Evolutionary conservation across 1,140 invertebrate species (phyloP).

Genomic region (Halictus rubicundus): DNA sequence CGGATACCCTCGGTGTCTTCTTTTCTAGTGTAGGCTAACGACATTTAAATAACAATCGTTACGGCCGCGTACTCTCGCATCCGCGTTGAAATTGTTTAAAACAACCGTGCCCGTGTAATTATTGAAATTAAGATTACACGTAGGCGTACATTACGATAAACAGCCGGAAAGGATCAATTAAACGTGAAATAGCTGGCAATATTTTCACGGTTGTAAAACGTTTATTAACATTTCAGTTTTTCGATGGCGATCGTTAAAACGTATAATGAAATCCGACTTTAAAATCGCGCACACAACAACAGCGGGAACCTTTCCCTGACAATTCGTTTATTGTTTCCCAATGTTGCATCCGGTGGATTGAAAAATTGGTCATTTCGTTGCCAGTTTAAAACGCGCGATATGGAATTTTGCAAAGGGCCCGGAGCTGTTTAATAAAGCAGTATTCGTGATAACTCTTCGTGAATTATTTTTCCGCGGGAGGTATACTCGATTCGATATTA

Average conservation of each 20-base stretch:
- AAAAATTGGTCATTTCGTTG: background rate
- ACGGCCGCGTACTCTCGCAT: background rate
- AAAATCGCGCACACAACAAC: too few relatives aligned
- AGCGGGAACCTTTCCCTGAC: too few relatives aligned
- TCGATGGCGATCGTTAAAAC: too few relatives aligned
- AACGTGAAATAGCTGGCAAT: background rate
- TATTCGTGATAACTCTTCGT: too few relatives aligned
- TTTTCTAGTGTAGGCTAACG: too few relatives aligned
- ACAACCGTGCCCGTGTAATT: background rate
- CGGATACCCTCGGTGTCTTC: background rate
- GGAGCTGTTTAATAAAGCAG: too few relatives aligned
- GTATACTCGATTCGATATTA: too few relatives aligned
- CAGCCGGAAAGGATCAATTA: background rate
- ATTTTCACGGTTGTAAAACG: background rate
- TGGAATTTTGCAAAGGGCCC: too few relatives aligned
- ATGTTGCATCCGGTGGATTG: background rate
- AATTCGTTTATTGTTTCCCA: background rate
- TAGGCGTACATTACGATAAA: background rate
- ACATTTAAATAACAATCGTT: constrained; percentile 1
- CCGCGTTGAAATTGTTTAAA: background rate
- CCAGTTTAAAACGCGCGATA: too few relatives aligned
- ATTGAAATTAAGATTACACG: background rate
- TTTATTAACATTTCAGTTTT: background rate
- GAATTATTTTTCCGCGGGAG: too few relatives aligned
- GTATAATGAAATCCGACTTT: too few relatives aligned